Base-by-base conservation (phyloP, 2,797 vertebrate species). In the Nothura maculosa region DNA sequence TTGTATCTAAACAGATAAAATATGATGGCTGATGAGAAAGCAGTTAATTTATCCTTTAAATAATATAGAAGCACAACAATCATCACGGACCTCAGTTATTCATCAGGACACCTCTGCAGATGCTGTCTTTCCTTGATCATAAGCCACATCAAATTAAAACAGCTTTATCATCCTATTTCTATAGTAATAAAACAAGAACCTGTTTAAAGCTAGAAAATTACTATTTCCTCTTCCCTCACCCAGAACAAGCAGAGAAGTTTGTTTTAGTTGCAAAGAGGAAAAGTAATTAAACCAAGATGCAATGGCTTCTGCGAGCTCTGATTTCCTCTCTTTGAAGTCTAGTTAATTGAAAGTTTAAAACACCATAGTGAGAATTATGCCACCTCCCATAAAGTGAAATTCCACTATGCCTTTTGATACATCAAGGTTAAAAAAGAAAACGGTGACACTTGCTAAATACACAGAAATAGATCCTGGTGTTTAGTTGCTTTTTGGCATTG, bases 21-120 rank as follows among this genome's bases (percentile, higher is more conserved):
- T 34, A 27, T 45, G 7, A 77, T 10, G 43, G n/a, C 45, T 54
- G 6, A 36, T 85, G 36, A 12, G 7, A 15, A 21, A 0, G 0
- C 1, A 7, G 3, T 79, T 90, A 43, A 11, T 30, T 92, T 42
- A 34, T 50, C 32, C 64, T 82, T 80, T 78, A 72, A 82, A 91
- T 48, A 4, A 67, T 74, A 61, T 12, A 42, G 10, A 45, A 84
- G 66, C 11, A 7, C 32, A 79, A 86, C 22, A 74, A 34, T 10
- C 22, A 48, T 74, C 28, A 48, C 6, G 1, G 1, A 13, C 2
- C 30, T 74, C 14, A 13, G 8, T 47, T 73, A 63, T 62, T 66
- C 68, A 24, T 34, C 3, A 2, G 81, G 47, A 48, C 22, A 48
- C 6, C 47, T 48, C 47, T 48, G 47, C 11, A 48, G 47, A 48